Percentiles rank a stretch among this genome's conserved stretches.
Conservation (phyloP, 2,113 vertebrate genomes). For the Cairina moschata region DNA sequence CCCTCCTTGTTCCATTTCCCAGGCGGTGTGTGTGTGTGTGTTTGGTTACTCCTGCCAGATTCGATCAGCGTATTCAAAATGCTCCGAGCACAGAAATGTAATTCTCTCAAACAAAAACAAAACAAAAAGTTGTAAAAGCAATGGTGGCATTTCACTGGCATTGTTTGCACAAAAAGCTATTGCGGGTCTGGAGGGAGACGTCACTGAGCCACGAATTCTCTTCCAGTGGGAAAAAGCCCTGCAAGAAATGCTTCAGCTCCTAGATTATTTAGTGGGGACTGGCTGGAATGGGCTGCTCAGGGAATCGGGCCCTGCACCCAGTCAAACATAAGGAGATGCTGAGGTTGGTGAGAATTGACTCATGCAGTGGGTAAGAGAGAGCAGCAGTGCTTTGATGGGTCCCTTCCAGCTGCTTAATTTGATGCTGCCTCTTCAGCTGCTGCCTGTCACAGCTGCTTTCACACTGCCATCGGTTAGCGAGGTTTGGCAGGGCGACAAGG, state of each 20-base stretch:
- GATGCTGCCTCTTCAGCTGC: not conserved
- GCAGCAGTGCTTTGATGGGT: not conserved
- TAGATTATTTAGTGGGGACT: not conserved
- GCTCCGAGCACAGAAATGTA: not conserved
- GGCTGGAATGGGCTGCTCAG: not conserved
- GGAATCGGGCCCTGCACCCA: not conserved
- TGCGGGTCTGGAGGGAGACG: not conserved
- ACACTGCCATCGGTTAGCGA: not conserved
- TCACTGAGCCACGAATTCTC: not conserved
- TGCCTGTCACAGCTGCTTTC: constrained; percentile 9
- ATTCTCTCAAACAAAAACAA: not conserved
- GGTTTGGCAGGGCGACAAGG: constrained; percentile 10
- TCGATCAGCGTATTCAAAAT: not conserved
- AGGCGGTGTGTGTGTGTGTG: not conserved
- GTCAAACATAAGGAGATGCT: not conserved
- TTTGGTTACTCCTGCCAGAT: not conserved
- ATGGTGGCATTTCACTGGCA: not conserved
- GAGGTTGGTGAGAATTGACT: not conserved
- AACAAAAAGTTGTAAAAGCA: not conserved
- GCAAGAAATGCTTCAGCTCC: not conserved
- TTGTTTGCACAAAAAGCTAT: not conserved
- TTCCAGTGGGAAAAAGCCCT: not conserved
- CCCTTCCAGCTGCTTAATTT: constrained; percentile 18
- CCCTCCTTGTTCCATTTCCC: not conserved
- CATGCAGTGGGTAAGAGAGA: not conserved